Base-by-base conservation (phyloP, 2,888 invertebrate genomes). In the Catocala nupta region DNA sequence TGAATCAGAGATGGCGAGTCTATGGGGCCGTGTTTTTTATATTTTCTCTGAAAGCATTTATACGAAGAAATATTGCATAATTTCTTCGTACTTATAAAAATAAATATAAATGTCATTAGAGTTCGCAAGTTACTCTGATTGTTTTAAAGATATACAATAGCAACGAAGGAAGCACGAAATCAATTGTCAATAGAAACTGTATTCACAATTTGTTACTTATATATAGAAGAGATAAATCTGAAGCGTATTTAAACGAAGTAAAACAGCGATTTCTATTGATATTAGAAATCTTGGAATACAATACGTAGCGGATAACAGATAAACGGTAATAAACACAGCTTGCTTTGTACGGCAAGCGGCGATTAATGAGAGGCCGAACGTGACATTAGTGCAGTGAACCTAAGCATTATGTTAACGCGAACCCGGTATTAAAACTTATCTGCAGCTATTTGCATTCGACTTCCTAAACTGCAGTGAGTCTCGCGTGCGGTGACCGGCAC, bases 371-470 rank as follows among this genome's bases (percentile, higher is more conserved):
- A 88, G 90, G 89, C 88, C 87, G 89, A 92, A 93, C 93, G 93
- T 93, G 93, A 93, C 93, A 92, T 93, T 92, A 93, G 92, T 85
- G 82, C 83, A 87, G 83, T 88, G 89, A 89, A 92, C 91, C 90
- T 86, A 81, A 80, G 83, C 90, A 93, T 94, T 94, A 91, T 84
- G 87, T 84, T 81, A 81, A 79, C 85, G 78, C 86, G 75, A 87
- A 86, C 87, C 89, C 78, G 81, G 87, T 90, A 94, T 94, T 94
- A 93, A 92, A 92, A 92, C 90, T 93, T 93, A 93, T 93, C 93
- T 92, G 87, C 84, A 87, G 91, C 87, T 89, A 91, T 91, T 92
- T 92, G 90, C 90, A 91, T 92, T 92, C 86, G 75, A 93, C 92
- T 93, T 93, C 94, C 93, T 91, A 92, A 90, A 88, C 84, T 84